Evolutionary conservation across 2,113 vertebrate genomes (phyloP), one percentile per base, ranked within the genome.

Genomic region (Forbesichthys papilliferus): DNA sequence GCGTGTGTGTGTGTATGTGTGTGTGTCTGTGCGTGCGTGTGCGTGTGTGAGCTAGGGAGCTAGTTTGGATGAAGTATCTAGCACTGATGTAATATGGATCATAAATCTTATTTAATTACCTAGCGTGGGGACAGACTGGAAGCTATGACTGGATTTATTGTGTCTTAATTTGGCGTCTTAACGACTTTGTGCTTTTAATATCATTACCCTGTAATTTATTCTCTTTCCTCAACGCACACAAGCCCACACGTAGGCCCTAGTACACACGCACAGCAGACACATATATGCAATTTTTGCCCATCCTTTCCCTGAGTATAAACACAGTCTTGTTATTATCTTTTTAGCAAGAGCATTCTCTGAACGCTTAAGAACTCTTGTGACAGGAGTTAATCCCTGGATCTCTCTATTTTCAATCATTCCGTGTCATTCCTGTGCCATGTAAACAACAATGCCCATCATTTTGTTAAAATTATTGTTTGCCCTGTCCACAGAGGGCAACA

Each of bases 71-170:
- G 88, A 97, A 97, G 95, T 96, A 96, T 97, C 96, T 96, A 92
- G 94, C 94, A 94, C 94, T 96, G 95, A 97, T 97, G 95, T 97
- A 98, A 98, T 97, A 95, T 93, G 94, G 93, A 93, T 93, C 94
- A 96, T 98, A 96, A 98, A 96, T 97, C 96, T 96, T 94, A 95
- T 96, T 96, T 98, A 98, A 98, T 98, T 98, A 97, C 95, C 96
- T 94, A 93, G 95, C 92, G 95, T 94, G 94, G 94, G 96, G 96
- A 97, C 95, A 95, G 95, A 93, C 95, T 91, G 93, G 94, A 93
- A 95, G 94, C 94, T 94, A 93, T 86, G 92, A 94, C 94, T 95
- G 95, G 96, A 98, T 98, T 96, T 96, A 97, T 95, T 93, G 95
- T 94, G 94, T 96, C 91, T 96, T 96, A 92, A 96, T 95, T 96